Evolutionary conservation across 2,113 vertebrate species (phyloP), one percentile per base, ranked within the genome.

Genomic region (Monopterus albus): DNA sequence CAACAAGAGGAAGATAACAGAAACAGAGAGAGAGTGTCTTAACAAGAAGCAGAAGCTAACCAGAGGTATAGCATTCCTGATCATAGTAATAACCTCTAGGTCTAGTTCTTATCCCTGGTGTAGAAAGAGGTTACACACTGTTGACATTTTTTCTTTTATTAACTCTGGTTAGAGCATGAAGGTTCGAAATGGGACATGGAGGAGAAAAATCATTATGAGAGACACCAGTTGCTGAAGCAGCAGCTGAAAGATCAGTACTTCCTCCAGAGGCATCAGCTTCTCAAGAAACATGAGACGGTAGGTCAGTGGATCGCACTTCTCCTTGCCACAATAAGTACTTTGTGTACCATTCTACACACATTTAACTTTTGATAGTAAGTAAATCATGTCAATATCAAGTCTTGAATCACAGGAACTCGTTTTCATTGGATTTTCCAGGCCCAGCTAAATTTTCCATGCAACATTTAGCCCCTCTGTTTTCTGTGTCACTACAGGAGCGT

Each of bases 221-320:
- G 88, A 21, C 96, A 98, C 71, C 98, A 99, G 92, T 89, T 97
- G 0, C 14, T 94, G 56, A 99, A 98, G 86, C 97, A 99, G 91
- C 98, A 99, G 88, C 89, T 99, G n/a, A 99, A 99, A 79, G 97
- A 99, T 60, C 95, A 96, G 86, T 98, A 97, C 90, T 98, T 98
- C 88, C 94, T 98, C 14, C 97, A 99, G 92, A 94, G 97, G 70
- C 98, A 99, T 0, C 96, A 98, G 58, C 90, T 99, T 40, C 85
- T 99, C 15, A 94, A 97, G 51, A 99, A 98, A 61, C 98, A 99
- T 0, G 97, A 98, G 79, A 99, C 98, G 96, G 98, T 98, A 90
- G 57, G 23, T 26, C 17, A 45, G 20, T 29, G 43, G 7, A 59
- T 35, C 25, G 2, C 18, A 35, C 12, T 29, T 36, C 29, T 13